Evolutionary conservation across 1,140 invertebrate species (phyloP), one percentile per base, ranked within the genome.

Genomic region (Pseudomyrmex cubaensis): DNA sequence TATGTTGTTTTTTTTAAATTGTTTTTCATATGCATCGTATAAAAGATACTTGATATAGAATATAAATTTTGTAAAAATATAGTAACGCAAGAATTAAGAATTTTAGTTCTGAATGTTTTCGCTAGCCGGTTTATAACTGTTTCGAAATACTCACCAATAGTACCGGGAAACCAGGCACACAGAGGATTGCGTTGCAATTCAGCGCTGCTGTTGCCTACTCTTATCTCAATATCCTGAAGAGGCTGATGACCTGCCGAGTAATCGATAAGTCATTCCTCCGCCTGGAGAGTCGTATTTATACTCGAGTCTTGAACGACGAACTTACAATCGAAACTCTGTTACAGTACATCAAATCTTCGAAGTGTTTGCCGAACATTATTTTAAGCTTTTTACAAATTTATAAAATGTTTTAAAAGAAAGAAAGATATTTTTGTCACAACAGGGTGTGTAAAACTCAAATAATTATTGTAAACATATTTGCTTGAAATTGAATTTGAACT

Each of bases 141-240:
- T 70, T 50, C 13, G 25, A 17, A 46, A 4, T 10, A 92, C 95
- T 95, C 94, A 98, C 97, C 97, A 62, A 98, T 96, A n/a, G 97
- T 98, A 72, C 97, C 98, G 0, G 98, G 98, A 93, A 98, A 98
- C 98, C 98, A 99, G 13, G 98, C 97, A 91, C 98, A 99, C 1
- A 99, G 94, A 52, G 98, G 97, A 95, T 98, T 98, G 62, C 97
- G 95, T 91, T 98, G 97, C 54, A 98, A 93, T 88, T 98, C 97
- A 2, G 95, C 95, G 72, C 97, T 98, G 92, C 97, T 98, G 92
- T 98, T 98, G 25, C 98, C 98, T 5, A 98, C 98, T 54, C 98
- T 95, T 82, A 99, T 98, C 94, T 99, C 98, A 62, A 98, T 94
- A 93, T 98, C 98, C 93, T 98, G 97, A 44, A 98, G 94, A n/a